Percentiles rank a stretch among this genome's conserved stretches.
These are phyloP conservation scores for Urocolius indicus DNA, from an alignment of 2,113 vertebrate genomes.

Conservation along the genomic window DNA sequence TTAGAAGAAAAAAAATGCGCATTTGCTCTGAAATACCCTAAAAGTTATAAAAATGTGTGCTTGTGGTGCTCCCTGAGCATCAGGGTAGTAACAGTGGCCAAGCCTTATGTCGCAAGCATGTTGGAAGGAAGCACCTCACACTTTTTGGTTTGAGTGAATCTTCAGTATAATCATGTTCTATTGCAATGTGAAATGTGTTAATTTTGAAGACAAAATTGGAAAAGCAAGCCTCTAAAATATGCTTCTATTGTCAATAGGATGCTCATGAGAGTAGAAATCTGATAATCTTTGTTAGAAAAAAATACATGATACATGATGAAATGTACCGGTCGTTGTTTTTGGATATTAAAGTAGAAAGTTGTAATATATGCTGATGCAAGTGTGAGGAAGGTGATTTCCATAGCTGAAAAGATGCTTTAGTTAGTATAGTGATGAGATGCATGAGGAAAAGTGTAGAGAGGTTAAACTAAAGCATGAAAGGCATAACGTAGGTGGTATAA, in stretches of 20 bases:
- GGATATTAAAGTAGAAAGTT: background rate
- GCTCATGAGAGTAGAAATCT: background rate
- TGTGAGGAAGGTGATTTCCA: background rate
- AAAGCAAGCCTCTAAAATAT: background rate
- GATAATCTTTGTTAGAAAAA: background rate
- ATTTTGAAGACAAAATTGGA: background rate
- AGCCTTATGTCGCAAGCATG: background rate
- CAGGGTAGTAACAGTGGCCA: background rate
- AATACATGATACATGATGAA: background rate
- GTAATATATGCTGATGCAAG: background rate
- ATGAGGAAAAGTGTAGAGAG: background rate
- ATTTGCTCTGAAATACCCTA: background rate
- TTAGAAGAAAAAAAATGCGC: background rate
- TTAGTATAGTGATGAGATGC: background rate
- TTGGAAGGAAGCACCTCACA: background rate
- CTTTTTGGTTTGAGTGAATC: background rate
- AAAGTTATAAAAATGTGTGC: background rate
- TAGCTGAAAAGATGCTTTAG: background rate
- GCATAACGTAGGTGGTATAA: background rate
- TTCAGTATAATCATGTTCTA: background rate
- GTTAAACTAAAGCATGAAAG: background rate
- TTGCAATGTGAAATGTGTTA: background rate
- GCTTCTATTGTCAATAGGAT: background rate
- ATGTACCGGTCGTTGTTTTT: background rate
- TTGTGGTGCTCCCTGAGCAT: accelerated